These are phyloP conservation scores for Lasioglossum marginatum DNA, from an alignment of 2,888 invertebrate genomes.

Conservation along the genomic window DNA sequence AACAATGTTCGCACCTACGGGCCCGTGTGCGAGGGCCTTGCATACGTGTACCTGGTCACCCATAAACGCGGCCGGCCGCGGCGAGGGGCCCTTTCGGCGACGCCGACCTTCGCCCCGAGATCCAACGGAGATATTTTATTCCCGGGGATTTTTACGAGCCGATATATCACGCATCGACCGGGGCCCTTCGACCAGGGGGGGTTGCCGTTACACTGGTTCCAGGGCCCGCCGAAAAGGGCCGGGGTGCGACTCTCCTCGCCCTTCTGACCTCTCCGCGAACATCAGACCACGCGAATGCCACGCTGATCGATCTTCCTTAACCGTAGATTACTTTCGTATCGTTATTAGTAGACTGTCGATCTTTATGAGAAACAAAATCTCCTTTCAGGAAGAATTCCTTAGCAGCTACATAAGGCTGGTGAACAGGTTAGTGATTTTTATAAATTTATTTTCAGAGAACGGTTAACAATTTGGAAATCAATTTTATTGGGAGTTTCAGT, in stretches of 20 bases:
- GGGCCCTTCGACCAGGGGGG: slow-evolving; percentile 50
- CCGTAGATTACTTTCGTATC: neutral
- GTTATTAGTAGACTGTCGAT: neutral
- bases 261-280: slow-evolving; percentile 18
- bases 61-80: slow-evolving; percentile 63
- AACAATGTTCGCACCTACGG: slow-evolving; percentile 84
- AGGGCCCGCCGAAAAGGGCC: slow-evolving; percentile 60
- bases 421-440: neutral
- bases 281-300: slow-evolving; percentile 14
- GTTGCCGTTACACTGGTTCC: slow-evolving; percentile 59
- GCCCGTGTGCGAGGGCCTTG: slow-evolving; percentile 51
- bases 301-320: slow-evolving; percentile 30
- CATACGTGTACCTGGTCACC: slow-evolving; percentile 69
- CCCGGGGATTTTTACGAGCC: slow-evolving; percentile 84
- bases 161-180: slow-evolving; percentile 84
- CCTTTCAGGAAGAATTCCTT: neutral
- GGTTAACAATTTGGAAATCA: neutral
- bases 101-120: slow-evolving; percentile 83
- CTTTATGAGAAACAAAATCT: neutral
- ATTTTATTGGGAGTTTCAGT: neutral
- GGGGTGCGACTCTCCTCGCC: slow-evolving; percentile 50
- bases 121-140: slow-evolving; percentile 84
- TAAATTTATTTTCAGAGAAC: neutral
- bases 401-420: neutral
- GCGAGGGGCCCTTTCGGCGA: slow-evolving; percentile 82